phyloP scores from a whole-genome alignment of 2,797 vertebrate genomes.

The Betta splendens region DNA sequence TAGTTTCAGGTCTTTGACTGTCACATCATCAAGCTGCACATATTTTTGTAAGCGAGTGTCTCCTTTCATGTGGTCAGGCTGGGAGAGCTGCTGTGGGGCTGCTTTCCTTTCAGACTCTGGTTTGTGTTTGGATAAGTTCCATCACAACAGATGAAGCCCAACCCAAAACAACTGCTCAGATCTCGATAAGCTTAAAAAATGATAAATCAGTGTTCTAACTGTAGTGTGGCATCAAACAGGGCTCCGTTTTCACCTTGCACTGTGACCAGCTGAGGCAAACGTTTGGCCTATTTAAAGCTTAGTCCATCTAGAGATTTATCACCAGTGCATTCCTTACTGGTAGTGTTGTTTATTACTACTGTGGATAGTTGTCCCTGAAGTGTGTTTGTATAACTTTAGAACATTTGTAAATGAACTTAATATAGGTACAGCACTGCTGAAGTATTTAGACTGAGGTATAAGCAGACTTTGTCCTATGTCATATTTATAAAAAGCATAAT shows the following conservation, averaged over 20 bases:
- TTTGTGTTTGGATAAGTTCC: slow-evolving; percentile 70
- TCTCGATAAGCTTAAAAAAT: slow-evolving; percentile 69
- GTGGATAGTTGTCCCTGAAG: slow-evolving; percentile 37
- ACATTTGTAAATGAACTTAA: slow-evolving; percentile 40
- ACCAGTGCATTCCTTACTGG: slow-evolving; percentile 52
- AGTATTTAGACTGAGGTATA: slow-evolving; percentile 44
- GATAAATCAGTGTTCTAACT: slow-evolving; percentile 54
- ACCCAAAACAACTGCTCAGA: slow-evolving; percentile 52
- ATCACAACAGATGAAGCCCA: slow-evolving; percentile 56
- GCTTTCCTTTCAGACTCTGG: slow-evolving; percentile 56
- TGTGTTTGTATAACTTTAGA: slow-evolving; percentile 52
- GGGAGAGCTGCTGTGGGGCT: slow-evolving; percentile 20
- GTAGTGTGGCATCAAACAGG: slow-evolving; percentile 48
- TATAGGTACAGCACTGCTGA: slow-evolving; percentile 33
- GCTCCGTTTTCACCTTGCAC: slow-evolving; percentile 49
- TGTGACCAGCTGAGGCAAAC: slow-evolving; percentile 44
- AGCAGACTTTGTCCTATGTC: slow-evolving; percentile 68
- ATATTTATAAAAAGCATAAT: slow-evolving; percentile 72
- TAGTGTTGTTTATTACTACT: slow-evolving; percentile 64
- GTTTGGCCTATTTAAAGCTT: slow-evolving; percentile 42
- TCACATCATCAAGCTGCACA: slow-evolving; percentile 1
- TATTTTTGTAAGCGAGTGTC: slow-evolving; percentile 11
- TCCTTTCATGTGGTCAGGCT: slow-evolving; percentile 40
- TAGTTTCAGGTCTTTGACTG: neutral
- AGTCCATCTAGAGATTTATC: slow-evolving; percentile 24